Conservation (phyloP, 2,113 vertebrate genomes). For the Melanerpes formicivorus region DNA sequence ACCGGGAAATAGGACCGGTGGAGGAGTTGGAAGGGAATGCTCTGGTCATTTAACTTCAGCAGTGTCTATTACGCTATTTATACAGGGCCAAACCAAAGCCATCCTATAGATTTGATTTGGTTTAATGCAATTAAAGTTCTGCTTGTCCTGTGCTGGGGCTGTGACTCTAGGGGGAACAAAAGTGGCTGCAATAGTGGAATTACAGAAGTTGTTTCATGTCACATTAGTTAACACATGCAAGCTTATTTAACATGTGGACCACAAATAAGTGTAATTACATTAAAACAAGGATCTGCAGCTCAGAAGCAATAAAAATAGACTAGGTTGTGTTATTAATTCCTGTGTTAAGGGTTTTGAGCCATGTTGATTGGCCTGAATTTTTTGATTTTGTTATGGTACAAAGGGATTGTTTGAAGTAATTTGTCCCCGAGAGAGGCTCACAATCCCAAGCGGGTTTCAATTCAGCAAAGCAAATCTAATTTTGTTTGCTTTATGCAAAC, state of each 20-base stretch:
- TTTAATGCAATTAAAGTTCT: conserved; percentile 77
- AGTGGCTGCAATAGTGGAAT: conserved; percentile 78
- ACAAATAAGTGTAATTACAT: conserved; percentile 86
- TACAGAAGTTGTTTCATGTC: conserved; percentile 82
- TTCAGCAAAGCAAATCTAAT: conserved; percentile 99
- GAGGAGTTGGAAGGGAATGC: conserved; percentile 49
- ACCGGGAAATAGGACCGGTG: conserved; percentile 5
- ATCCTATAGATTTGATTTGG: conserved; percentile 75
- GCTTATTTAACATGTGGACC: conserved; percentile 86
- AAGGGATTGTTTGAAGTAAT: conserved; percentile 99
- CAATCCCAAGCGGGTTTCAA: conserved; percentile 99
- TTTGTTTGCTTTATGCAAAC: conserved; percentile 99
- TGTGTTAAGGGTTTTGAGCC: conserved; percentile 95
- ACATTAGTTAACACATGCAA: conserved; percentile 83
- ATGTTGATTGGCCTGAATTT: conserved; percentile 96
- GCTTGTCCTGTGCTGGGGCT: conserved; percentile 70
- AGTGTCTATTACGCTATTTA: conserved; percentile 62
- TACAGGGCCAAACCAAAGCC: conserved; percentile 50
- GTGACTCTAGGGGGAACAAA: conserved; percentile 76
- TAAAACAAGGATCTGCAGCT: conserved; percentile 85
- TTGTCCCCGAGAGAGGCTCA: conserved; percentile 99
- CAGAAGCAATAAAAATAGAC: conserved; percentile 90
- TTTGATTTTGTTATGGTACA: conserved; percentile 99
- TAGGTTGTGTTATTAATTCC: conserved; percentile 99
- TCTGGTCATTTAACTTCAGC: conserved; percentile 61